Percentiles rank a stretch among this genome's conserved stretches.
Evolutionary conservation across 2,113 vertebrate species (phyloP).

Genomic region (Paralichthys olivaceus): DNA sequence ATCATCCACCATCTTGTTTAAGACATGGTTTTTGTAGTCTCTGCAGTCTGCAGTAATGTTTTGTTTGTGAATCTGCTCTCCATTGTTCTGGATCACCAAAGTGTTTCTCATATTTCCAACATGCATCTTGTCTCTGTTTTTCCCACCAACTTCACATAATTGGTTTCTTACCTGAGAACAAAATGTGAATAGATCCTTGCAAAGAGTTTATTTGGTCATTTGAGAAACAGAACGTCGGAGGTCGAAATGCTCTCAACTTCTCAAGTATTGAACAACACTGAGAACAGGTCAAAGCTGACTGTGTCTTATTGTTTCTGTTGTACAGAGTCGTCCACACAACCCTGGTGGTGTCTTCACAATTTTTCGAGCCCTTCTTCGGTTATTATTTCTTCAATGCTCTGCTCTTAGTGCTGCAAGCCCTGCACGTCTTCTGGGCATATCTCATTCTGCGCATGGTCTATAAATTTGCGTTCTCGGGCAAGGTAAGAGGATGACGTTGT

Average conservation of each 20-base stretch:
- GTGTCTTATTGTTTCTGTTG: slow-evolving; percentile 23
- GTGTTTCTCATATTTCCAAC: too few species aligned
- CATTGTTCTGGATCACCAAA: too few species aligned
- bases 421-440: slow-evolving; percentile 94
- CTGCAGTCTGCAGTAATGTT: not conserved
- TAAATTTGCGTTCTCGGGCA: slow-evolving; percentile 86
- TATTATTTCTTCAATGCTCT: slow-evolving; percentile 92
- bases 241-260: not conserved
- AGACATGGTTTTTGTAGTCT: not conserved
- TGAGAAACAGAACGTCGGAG: not conserved
- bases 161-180: too few species aligned
- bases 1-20: not conserved
- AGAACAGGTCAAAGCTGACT: not conserved
- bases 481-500: slow-evolving; percentile 77
- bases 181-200: too few species aligned
- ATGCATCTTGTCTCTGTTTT: too few species aligned
- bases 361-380: slow-evolving; percentile 86
- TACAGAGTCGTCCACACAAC: slow-evolving; percentile 86
- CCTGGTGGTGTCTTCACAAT: slow-evolving; percentile 82
- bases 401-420: slow-evolving; percentile 86
- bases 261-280: not conserved
- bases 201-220: not conserved
- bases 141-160: too few species aligned
- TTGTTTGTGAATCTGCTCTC: not conserved
- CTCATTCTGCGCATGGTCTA: slow-evolving; percentile 91